Percentiles rank a stretch among this genome's conserved stretches.
phyloP scores from a whole-genome alignment of 1,140 invertebrate species.

The Caerostris extrusa region DNA sequence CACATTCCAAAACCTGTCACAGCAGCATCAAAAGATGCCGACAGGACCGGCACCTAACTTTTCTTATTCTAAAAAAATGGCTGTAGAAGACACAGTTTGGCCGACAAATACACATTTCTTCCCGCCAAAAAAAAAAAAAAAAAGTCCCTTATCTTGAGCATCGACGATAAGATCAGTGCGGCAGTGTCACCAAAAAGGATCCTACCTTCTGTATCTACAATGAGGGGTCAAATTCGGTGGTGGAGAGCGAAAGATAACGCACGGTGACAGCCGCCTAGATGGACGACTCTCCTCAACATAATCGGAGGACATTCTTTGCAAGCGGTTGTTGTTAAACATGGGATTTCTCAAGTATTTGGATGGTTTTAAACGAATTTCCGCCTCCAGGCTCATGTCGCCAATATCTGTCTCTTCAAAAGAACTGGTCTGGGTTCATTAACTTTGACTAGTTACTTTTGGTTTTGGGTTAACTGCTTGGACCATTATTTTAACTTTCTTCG shows the following conservation, averaged over 20 bases:
- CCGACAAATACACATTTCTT: conserved; percentile 31
- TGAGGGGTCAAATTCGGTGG: neutral
- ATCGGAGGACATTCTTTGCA: conserved; percentile 27
- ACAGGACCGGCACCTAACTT: conserved; percentile 18
- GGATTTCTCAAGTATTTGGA: conserved; percentile 28
- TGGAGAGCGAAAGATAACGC: conserved; percentile 11
- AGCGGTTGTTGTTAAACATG: conserved; percentile 42
- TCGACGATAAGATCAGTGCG: neutral
- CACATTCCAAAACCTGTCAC: conserved; percentile 1
- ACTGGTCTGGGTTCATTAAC: conserved; percentile 9
- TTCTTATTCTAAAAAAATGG: conserved; percentile 13
- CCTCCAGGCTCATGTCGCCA: conserved; percentile 9
- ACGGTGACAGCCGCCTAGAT: conserved; percentile 23
- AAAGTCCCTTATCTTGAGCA: neutral
- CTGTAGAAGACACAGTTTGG: neutral
- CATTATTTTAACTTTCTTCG: conserved; percentile 21
- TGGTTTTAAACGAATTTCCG: neutral
- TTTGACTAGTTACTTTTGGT: conserved; percentile 25
- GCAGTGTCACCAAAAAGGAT: conserved; percentile 45
- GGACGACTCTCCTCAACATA: conserved; percentile 18
- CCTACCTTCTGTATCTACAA: neutral
- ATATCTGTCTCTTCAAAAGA: neutral
- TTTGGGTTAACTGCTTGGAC: neutral
- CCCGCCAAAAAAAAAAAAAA: neutral
- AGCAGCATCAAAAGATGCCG: conserved; percentile 25